Evolutionary conservation across 2,888 invertebrate species (phyloP).

Genomic region (Lutraria lutraria): DNA sequence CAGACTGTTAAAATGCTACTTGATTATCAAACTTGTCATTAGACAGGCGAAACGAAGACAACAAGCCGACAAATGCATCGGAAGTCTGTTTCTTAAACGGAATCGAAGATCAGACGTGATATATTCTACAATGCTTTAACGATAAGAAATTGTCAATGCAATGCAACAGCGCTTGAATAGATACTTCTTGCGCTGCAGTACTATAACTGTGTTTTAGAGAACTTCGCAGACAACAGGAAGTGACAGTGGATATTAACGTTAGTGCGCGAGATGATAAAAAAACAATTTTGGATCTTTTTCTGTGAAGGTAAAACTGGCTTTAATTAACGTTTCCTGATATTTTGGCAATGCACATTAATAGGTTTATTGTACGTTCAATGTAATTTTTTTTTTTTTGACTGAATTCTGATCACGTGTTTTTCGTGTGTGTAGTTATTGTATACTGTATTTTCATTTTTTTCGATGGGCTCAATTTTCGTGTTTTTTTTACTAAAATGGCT

Average conservation of each 20-base stretch:
- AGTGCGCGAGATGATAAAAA: background rate
- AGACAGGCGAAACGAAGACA: background rate
- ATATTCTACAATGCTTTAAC: background rate
- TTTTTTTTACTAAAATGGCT: no score
- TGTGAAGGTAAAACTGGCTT: background rate
- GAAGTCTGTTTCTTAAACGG: background rate
- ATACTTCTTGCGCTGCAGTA: background rate
- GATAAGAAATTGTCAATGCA: conserved; percentile 12
- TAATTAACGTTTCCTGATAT: no score
- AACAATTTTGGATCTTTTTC: background rate
- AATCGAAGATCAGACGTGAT: background rate
- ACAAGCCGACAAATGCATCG: background rate
- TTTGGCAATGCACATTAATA: background rate
- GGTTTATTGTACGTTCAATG: no score
- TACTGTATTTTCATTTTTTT: no score
- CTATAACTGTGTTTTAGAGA: background rate
- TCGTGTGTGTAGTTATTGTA: no score
- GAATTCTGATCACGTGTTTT: no score
- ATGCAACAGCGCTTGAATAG: background rate
- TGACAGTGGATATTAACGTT: background rate
- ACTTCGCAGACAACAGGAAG: background rate
- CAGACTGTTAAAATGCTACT: no score
- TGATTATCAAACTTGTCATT: background rate
- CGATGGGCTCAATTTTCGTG: no score
- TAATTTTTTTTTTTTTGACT: no score